phyloP scores from a whole-genome alignment of 2,113 vertebrate genomes.

The Taurulus bubalis region DNA sequence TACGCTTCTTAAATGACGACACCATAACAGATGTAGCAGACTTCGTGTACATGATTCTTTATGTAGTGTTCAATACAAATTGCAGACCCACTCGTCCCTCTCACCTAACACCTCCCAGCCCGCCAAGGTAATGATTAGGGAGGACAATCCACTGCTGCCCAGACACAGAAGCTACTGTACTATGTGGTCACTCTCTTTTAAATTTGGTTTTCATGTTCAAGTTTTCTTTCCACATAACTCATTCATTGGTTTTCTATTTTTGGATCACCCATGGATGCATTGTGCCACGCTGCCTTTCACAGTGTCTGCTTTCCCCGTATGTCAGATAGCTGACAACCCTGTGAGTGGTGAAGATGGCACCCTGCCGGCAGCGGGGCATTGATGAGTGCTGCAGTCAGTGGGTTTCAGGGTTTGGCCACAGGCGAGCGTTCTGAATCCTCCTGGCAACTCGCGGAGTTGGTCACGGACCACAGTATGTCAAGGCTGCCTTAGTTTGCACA shows the following conservation, averaged over 20 bases:
- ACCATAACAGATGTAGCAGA: neutral
- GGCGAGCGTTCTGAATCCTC: conserved; percentile 56
- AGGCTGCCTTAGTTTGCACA: conserved; percentile 59
- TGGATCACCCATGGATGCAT: conserved; percentile 72
- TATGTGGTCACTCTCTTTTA: neutral
- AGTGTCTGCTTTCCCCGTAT: conserved; percentile 61
- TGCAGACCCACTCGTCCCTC: neutral
- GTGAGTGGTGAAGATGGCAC: conserved; percentile 72
- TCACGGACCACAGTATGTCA: conserved; percentile 65
- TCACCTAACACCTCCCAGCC: neutral
- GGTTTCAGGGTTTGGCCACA: conserved; percentile 60
- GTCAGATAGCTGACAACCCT: conserved; percentile 69
- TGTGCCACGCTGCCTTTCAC: conserved; percentile 70
- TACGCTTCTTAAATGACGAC: neutral
- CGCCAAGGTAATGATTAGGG: neutral
- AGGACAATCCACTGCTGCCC: neutral
- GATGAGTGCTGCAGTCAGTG: conserved; percentile 55
- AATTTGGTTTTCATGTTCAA: conserved; percentile 12
- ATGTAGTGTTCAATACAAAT: neutral
- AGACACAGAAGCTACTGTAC: neutral
- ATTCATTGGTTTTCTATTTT: conserved; percentile 75
- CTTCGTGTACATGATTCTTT: neutral
- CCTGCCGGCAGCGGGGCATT: conserved; percentile 60
- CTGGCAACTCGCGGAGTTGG: conserved; percentile 56
- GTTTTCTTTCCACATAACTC: conserved; percentile 31